Evolutionary conservation across 2,888 invertebrate species (phyloP).

Genomic region (Catocala sponsa): DNA sequence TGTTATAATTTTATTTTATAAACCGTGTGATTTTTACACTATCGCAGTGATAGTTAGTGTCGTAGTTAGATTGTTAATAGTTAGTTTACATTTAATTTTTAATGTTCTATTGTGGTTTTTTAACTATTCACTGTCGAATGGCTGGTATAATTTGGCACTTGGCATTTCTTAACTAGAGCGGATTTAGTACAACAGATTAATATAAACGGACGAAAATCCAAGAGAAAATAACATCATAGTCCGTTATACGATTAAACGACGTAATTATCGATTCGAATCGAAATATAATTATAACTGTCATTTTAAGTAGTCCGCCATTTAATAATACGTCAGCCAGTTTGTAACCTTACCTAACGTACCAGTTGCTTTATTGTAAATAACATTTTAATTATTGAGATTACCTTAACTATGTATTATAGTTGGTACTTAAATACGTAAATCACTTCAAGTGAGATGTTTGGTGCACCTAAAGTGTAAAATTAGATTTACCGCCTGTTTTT

Average conservation of each 20-base stretch:
- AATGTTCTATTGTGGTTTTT: conserved; percentile 65
- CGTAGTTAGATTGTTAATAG: conserved; percentile 73
- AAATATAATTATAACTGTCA: conserved; percentile 42
- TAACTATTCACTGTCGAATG: conserved; percentile 50
- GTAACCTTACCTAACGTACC: conserved; percentile 61
- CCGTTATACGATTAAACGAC: conserved; percentile 38
- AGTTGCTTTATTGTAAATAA: conserved; percentile 76
- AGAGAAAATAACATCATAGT: conserved; percentile 37
- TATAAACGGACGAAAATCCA: conserved; percentile 32
- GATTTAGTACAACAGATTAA: conserved; percentile 72
- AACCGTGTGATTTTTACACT: conserved; percentile 79
- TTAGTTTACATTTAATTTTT: conserved; percentile 71
- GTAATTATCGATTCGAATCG: conserved; percentile 38
- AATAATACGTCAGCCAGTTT: conserved; percentile 59
- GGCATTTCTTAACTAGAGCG: conserved; percentile 56
- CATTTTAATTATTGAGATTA: conserved; percentile 65
- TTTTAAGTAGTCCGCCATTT: conserved; percentile 53
- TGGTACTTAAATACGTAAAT: conserved; percentile 49
- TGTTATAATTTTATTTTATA: conserved; percentile 69
- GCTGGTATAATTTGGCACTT: conserved; percentile 43
- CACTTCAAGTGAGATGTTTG: conserved; percentile 61
- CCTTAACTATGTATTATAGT: conserved; percentile 49
- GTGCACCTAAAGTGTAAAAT: conserved; percentile 60
- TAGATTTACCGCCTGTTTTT: conserved; percentile 46
- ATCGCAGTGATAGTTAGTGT: conserved; percentile 79